phyloP scores from a whole-genome alignment of 2,888 invertebrate species.

The Buathra laborator region DNA sequence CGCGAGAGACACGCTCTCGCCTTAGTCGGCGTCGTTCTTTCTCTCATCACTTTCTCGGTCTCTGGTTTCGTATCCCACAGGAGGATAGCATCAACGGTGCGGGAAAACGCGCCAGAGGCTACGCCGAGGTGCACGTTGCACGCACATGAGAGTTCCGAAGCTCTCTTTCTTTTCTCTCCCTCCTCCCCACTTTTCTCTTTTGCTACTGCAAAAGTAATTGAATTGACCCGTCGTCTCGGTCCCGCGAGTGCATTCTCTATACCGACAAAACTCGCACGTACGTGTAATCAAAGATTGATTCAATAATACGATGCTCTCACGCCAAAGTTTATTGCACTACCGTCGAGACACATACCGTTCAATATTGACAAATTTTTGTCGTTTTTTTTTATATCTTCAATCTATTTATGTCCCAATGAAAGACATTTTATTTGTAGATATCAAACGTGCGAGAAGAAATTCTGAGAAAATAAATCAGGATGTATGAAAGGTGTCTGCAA shows the following conservation, averaged over 20 bases:
- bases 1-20: background rate
- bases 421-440: background rate
- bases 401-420: background rate
- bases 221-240: slow-evolving; percentile 55
- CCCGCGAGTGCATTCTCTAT: slow-evolving; percentile 22
- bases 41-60: slow-evolving; percentile 40
- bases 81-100: slow-evolving; percentile 39
- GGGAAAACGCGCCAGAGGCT: slow-evolving; percentile 40
- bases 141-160: slow-evolving; percentile 33
- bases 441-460: background rate
- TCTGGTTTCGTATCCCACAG: slow-evolving; percentile 20
- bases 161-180: background rate
- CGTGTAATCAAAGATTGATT: slow-evolving; percentile 51
- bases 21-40: slow-evolving; percentile 35
- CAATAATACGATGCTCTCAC: slow-evolving; percentile 22
- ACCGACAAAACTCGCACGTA: slow-evolving; percentile 48
- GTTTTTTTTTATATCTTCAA: background rate
- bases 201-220: slow-evolving; percentile 47
- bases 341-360: background rate
- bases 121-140: background rate
- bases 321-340: slow-evolving; percentile 20
- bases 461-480: background rate
- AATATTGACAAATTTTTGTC: background rate
- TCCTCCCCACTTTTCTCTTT: background rate
- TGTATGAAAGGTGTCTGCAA: too few relatives aligned